A percentile compares a stretch with the other conserved stretches of the same genome.
phyloP scores from a whole-genome alignment of 2,888 invertebrate species.

The Zootermopsis nevadensis region DNA sequence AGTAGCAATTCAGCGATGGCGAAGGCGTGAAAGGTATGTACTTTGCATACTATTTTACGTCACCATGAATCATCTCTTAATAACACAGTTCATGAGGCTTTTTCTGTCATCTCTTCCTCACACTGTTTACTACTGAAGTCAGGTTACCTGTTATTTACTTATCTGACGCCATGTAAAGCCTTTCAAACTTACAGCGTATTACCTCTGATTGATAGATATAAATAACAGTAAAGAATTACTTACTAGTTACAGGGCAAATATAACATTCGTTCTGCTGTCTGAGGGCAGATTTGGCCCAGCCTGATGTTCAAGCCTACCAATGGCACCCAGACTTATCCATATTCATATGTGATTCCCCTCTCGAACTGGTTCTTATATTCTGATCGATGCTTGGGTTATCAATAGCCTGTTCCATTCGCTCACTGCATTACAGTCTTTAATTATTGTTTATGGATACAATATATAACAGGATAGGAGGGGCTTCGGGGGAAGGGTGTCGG shows the following conservation, averaged over 20 bases:
- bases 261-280: not conserved
- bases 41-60: constrained; percentile 51
- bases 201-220: not conserved
- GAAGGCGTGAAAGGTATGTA: constrained; percentile 47
- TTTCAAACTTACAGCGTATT: not conserved
- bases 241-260: not conserved
- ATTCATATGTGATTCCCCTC: not conserved
- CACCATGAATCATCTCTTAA: constrained; percentile 50
- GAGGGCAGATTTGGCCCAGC: not conserved
- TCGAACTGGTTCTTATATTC: constrained; percentile 15
- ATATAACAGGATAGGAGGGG: not conserved
- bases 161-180: not conserved
- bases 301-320: not conserved
- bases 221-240: not conserved
- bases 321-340: not conserved
- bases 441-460: constrained; percentile 5
- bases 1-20: constrained; percentile 38
- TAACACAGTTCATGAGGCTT: constrained; percentile 41
- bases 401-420: not conserved
- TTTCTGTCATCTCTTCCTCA: constrained; percentile 3
- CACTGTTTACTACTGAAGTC: constrained; percentile 5
- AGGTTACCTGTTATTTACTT: not conserved
- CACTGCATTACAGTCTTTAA: not conserved
- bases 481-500: not conserved
- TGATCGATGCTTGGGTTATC: not conserved